Conservation (phyloP, 2,113 vertebrate species). For the Orcinus orca region DNA sequence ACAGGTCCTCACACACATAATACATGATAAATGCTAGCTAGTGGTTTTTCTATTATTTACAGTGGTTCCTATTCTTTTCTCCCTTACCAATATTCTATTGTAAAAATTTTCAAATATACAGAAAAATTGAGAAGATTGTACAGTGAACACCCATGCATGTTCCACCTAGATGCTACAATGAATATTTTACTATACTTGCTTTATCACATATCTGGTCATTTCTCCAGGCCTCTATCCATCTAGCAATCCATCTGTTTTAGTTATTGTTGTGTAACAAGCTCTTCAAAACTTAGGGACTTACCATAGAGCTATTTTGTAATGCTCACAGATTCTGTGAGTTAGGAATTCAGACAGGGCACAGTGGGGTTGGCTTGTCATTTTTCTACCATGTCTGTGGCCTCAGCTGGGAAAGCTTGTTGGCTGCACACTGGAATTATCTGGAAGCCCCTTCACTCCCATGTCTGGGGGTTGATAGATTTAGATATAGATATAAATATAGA, state of each 20-base stretch:
- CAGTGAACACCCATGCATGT: not conserved
- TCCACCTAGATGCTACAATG: not conserved
- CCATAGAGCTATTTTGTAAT: not conserved
- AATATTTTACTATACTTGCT: not conserved
- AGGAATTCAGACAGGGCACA: not conserved
- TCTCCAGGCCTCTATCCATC: not conserved
- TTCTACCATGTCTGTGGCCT: not conserved
- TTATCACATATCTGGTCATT: not conserved
- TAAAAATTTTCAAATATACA: not conserved
- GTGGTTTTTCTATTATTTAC: not conserved
- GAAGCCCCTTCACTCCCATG: not conserved
- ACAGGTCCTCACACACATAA: not conserved
- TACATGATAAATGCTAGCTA: not conserved
- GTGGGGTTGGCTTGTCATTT: not conserved
- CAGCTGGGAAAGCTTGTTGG: not conserved
- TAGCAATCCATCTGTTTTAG: not conserved
- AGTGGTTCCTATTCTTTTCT: not conserved
- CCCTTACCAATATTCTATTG: not conserved
- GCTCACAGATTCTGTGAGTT: not conserved
- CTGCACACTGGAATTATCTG: not conserved
- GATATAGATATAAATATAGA: too few relatives aligned
- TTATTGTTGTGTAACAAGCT: not conserved
- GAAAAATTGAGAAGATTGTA: not conserved
- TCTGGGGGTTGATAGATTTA: not conserved
- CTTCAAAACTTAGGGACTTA: not conserved